These are phyloP conservation scores for Drosophila merina DNA, from an alignment of 2,888 invertebrate species.

Conservation along the genomic window DNA sequence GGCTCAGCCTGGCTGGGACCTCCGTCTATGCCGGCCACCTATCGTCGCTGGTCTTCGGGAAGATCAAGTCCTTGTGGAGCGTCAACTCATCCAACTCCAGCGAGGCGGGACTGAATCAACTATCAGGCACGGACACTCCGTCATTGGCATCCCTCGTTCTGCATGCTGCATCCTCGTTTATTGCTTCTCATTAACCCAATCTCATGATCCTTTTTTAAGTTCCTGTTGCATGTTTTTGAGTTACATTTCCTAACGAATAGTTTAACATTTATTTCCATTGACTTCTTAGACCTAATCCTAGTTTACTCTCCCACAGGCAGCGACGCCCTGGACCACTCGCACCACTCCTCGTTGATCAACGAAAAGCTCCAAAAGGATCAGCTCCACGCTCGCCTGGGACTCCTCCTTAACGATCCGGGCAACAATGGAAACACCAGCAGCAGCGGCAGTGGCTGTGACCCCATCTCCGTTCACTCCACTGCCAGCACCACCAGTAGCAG, in stretches of 20 bases:
- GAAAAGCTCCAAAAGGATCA: slow-evolving; percentile 82
- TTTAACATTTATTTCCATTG: not conserved
- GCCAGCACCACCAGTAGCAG: slow-evolving; percentile 65
- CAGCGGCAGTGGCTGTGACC: slow-evolving; percentile 68
- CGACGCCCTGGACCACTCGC: slow-evolving; percentile 64
- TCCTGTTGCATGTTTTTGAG: not conserved
- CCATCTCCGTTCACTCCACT: slow-evolving; percentile 55
- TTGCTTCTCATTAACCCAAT: slow-evolving; percentile 16
- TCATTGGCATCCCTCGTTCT: slow-evolving; percentile 12
- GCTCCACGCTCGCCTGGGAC: slow-evolving; percentile 80
- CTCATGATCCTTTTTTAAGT: not conserved
- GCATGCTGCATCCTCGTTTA: slow-evolving; percentile 27
- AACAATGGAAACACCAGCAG: slow-evolving; percentile 77
- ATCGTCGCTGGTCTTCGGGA: slow-evolving; percentile 89
- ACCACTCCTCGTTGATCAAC: slow-evolving; percentile 59
- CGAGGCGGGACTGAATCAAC: slow-evolving; percentile 91
- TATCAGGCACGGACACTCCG: slow-evolving; percentile 87
- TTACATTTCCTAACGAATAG: not conserved
- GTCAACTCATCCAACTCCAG: slow-evolving; percentile 89
- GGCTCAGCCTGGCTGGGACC: slow-evolving; percentile 82
- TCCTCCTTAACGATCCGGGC: slow-evolving; percentile 71
- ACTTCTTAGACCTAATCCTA: not conserved
- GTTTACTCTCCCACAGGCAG: slow-evolving; percentile 59
- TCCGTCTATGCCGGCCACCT: slow-evolving; percentile 83
- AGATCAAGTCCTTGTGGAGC: slow-evolving; percentile 95